Conservation (phyloP, 2,797 vertebrate genomes). For the Gallinago nigripennis region DNA sequence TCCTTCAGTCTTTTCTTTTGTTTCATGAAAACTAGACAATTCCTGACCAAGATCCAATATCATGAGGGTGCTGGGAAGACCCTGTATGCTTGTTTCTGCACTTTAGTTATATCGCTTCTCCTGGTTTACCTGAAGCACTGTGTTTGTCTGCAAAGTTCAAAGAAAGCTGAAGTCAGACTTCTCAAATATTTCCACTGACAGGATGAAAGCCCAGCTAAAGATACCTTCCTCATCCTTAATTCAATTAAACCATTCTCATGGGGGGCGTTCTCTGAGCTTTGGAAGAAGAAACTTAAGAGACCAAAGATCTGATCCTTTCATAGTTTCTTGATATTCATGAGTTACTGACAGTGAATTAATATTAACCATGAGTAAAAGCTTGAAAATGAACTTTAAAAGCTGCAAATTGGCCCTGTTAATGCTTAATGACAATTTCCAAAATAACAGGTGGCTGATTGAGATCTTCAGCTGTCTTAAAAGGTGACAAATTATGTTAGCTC, state of each 20-base stretch:
- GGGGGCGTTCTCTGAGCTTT: neutral
- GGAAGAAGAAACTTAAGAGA: neutral
- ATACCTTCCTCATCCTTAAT: neutral
- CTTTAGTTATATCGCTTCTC: neutral
- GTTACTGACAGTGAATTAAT: slow-evolving; percentile 39
- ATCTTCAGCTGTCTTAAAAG: slow-evolving; percentile 43
- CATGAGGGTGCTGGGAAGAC: neutral
- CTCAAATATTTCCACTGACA: neutral
- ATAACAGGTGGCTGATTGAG: slow-evolving; percentile 58
- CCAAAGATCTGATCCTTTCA: neutral
- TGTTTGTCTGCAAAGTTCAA: neutral
- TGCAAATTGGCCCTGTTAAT: slow-evolving; percentile 38
- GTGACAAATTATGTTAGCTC: slow-evolving; percentile 25
- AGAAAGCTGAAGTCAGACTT: neutral
- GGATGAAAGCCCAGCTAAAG: neutral
- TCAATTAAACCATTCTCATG: neutral
- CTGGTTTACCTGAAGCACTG: neutral
- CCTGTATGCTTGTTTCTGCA: neutral
- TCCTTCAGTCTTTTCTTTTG: neutral
- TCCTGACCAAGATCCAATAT: neutral
- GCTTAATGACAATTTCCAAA: slow-evolving; percentile 34
- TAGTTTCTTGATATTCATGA: neutral
- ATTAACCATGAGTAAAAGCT: slow-evolving; percentile 36
- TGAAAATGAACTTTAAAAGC: slow-evolving; percentile 54
- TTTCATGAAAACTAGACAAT: neutral